phyloP scores from a whole-genome alignment of 2,888 invertebrate genomes.

The Mantis religiosa region DNA sequence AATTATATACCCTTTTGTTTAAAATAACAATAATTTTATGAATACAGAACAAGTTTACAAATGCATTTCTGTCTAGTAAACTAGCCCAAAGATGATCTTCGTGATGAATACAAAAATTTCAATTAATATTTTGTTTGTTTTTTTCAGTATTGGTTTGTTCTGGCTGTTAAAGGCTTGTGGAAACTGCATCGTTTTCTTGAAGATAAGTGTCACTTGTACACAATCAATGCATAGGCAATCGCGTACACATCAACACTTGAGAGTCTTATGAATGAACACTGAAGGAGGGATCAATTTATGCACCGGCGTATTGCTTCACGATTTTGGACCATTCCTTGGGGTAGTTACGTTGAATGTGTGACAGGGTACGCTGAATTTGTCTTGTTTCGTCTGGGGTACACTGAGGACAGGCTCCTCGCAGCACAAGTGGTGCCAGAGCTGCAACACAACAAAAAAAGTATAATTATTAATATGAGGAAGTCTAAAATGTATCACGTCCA shows the following conservation, averaged over 20 bases:
- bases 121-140: too few species aligned
- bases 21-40: too few species aligned
- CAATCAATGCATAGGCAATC: background rate
- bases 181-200: too few species aligned
- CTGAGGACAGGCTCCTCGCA: conserved; percentile 69
- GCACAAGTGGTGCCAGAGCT: conserved; percentile 71
- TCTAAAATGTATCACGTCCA: background rate
- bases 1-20: too few species aligned
- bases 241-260: background rate
- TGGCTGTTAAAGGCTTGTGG: too few species aligned
- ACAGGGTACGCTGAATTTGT: conserved; percentile 70
- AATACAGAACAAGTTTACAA: too few species aligned
- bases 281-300: background rate
- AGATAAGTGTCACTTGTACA: too few species aligned
- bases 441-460: conserved; percentile 40
- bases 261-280: background rate
- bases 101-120: too few species aligned
- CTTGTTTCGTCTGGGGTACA: conserved; percentile 64
- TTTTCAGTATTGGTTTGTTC: too few species aligned
- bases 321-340: conserved; percentile 75
- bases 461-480: background rate
- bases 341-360: conserved; percentile 68
- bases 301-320: conserved; percentile 56
- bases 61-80: too few species aligned
- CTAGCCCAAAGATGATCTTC: too few species aligned